phyloP scores from a whole-genome alignment of 2,113 vertebrate genomes.

The Percopsis transmontana region DNA sequence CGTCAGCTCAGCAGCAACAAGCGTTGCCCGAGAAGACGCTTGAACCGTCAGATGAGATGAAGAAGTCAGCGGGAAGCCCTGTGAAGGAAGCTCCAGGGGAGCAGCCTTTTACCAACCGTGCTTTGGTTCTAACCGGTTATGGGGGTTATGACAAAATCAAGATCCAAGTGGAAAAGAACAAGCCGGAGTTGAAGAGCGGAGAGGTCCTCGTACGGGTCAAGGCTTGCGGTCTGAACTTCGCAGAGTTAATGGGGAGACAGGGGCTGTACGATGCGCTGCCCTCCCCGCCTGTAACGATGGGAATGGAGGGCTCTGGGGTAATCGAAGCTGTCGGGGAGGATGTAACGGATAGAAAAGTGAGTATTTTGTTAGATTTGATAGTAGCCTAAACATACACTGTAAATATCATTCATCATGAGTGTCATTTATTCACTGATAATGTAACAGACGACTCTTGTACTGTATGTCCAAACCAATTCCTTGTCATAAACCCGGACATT shows the following conservation, averaged over 20 bases:
- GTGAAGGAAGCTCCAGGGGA: slow-evolving; percentile 16
- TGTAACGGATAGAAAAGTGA: slow-evolving; percentile 83
- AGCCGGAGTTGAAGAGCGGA: slow-evolving; percentile 65
- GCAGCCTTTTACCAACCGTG: slow-evolving; percentile 64
- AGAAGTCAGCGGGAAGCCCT: slow-evolving; percentile 27
- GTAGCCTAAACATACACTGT: too few relatives aligned
- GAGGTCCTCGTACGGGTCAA: slow-evolving; percentile 82
- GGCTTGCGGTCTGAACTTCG: slow-evolving; percentile 90
- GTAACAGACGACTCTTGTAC: too few relatives aligned
- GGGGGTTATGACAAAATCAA: slow-evolving; percentile 89
- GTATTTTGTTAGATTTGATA: slow-evolving; percentile 14
- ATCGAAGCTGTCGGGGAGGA: slow-evolving; percentile 83
- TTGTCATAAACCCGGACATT: too few relatives aligned
- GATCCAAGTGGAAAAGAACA: slow-evolving; percentile 77
- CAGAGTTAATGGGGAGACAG: slow-evolving; percentile 85
- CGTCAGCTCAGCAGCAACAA: slow-evolving; percentile 63
- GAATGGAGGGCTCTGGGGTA: slow-evolving; percentile 86
- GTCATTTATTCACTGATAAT: too few relatives aligned
- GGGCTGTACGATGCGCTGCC: slow-evolving; percentile 85
- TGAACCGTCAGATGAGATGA: slow-evolving; percentile 12
- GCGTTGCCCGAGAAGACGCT: slow-evolving; percentile 50
- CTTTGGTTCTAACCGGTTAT: slow-evolving; percentile 82
- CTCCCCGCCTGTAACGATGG: slow-evolving; percentile 79
- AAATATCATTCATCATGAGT: too few relatives aligned
- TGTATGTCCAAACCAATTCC: too few relatives aligned